phyloP scores from a whole-genome alignment of 1,140 invertebrate genomes.

The Brachionus paranguensis region DNA sequence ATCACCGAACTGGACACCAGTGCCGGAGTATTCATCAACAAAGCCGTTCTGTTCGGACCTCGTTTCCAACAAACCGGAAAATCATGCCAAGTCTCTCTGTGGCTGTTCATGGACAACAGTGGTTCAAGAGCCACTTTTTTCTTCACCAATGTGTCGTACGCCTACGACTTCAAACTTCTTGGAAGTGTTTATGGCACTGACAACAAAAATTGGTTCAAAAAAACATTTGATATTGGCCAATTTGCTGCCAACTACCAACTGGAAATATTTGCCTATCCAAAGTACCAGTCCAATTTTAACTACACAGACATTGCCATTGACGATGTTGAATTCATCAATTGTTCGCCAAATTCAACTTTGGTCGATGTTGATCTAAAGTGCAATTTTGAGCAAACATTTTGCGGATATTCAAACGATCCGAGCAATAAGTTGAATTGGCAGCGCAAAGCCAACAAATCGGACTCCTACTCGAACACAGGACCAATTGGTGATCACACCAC shows the following conservation, averaged over 20 bases:
- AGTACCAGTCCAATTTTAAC: not conserved
- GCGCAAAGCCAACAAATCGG: constrained; percentile 58
- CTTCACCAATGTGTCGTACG: not conserved
- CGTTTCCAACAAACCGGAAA: constrained; percentile 45
- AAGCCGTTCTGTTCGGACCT: constrained; percentile 45
- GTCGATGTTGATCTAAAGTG: constrained; percentile 41
- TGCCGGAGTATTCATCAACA: constrained; percentile 49
- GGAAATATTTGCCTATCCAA: constrained; percentile 1
- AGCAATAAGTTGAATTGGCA: constrained; percentile 71
- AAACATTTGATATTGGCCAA: not conserved
- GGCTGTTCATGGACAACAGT: constrained; percentile 68
- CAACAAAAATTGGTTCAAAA: constrained; percentile 1
- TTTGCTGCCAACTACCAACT: not conserved
- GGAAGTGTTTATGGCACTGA: not conserved
- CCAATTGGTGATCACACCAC: constrained; percentile 43
- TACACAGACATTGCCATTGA: constrained; percentile 46
- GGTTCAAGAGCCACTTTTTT: not conserved
- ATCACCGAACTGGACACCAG: constrained; percentile 51
- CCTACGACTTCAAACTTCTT: not conserved
- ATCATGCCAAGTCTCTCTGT: constrained; percentile 58
- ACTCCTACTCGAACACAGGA: constrained; percentile 40
- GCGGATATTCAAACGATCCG: constrained; percentile 67
- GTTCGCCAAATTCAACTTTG: constrained; percentile 40
- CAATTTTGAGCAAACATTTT: constrained; percentile 53
- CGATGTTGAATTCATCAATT: constrained; percentile 47